Conservation (phyloP, 2,888 invertebrate genomes). For the Temnothorax ravouxi region DNA sequence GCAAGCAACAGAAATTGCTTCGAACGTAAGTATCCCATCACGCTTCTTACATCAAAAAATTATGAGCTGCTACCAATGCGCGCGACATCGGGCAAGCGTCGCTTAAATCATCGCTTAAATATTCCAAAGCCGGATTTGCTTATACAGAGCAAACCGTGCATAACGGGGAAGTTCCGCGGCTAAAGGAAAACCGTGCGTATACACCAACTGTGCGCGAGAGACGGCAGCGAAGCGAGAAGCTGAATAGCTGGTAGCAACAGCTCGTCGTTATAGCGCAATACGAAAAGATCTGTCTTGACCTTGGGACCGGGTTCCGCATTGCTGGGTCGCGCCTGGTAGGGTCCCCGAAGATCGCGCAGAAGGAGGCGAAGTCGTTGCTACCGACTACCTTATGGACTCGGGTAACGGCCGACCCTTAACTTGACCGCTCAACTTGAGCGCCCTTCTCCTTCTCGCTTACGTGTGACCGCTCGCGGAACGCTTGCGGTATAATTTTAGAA, state of each 20-base stretch:
- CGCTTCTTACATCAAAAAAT: not conserved
- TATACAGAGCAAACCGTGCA: constrained; percentile 30
- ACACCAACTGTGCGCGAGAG: not conserved
- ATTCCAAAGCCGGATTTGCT: not conserved
- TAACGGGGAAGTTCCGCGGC: constrained; percentile 26
- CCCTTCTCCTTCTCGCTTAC: constrained; percentile 68
- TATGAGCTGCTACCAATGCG: not conserved
- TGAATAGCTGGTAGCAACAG: constrained; percentile 16
- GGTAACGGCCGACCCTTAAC: constrained; percentile 80
- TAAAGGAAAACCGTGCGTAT: not conserved
- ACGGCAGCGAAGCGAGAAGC: constrained; percentile 45
- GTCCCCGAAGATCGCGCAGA: constrained; percentile 32
- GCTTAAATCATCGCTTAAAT: constrained; percentile 13
- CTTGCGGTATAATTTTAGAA: constrained; percentile 72
- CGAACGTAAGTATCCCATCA: not conserved
- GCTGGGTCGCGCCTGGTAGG: constrained; percentile 53
- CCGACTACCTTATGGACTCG: constrained; percentile 24
- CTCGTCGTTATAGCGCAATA: not conserved
- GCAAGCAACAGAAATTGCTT: not conserved
- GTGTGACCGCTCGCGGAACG: constrained; percentile 62
- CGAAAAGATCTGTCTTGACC: constrained; percentile 57
- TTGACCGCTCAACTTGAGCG: constrained; percentile 76
- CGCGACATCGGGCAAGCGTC: not conserved
- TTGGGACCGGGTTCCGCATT: constrained; percentile 75
- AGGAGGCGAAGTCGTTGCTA: constrained; percentile 31